These are phyloP conservation scores for Zele albiditarsus DNA, from an alignment of 2,888 invertebrate species.

Conservation along the genomic window DNA sequence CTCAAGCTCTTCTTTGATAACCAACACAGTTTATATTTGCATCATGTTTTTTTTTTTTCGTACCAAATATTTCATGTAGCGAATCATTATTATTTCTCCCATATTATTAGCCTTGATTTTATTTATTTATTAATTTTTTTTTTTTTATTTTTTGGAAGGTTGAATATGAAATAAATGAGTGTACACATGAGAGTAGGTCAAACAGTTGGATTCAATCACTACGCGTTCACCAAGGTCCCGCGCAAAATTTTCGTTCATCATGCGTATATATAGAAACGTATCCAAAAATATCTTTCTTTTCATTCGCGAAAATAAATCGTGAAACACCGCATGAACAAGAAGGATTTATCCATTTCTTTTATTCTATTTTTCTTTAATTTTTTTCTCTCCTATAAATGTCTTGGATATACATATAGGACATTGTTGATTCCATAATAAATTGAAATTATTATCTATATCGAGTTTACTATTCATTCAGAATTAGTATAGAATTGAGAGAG, in stretches of 20 bases:
- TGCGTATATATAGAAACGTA: neutral
- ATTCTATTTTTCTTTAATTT: neutral
- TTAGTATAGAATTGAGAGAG: too few species aligned
- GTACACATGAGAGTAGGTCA: conserved; percentile 19
- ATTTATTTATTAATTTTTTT: neutral
- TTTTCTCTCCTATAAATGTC: neutral
- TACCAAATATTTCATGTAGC: neutral
- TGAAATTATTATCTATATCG: too few species aligned
- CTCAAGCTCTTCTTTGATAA: neutral
- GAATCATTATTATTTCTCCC: neutral
- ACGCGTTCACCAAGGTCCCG: conserved; percentile 2
- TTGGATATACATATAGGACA: neutral
- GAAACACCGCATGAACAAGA: neutral
- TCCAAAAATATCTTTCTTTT: neutral
- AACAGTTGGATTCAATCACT: conserved; percentile 29
- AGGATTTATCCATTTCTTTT: neutral
- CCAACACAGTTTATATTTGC: neutral
- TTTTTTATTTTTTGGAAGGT: neutral
- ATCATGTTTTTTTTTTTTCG: neutral
- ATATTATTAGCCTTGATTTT: neutral
- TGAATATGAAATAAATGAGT: neutral
- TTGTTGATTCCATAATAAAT: too few species aligned
- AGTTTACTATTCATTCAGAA: too few species aligned
- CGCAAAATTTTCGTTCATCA: conserved; percentile 9
- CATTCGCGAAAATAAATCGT: neutral